Evolutionary conservation across 2,113 vertebrate species (phyloP).

Genomic region (Beaufortia kweichowensis): DNA sequence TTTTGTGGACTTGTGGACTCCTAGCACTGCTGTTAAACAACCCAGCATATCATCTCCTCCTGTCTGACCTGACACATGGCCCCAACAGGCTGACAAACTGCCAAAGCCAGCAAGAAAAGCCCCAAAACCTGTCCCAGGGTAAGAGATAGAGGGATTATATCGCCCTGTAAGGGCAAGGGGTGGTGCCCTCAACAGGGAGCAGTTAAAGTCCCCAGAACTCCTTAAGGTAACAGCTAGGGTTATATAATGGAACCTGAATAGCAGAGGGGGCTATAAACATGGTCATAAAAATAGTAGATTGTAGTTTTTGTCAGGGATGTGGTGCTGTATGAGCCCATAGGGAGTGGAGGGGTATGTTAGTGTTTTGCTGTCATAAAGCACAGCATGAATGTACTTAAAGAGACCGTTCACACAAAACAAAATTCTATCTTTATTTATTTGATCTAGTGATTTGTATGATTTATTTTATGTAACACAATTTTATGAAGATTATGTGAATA

Average conservation of each 20-base stretch:
- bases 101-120: conserved; percentile 77
- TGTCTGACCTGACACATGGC: conserved; percentile 84
- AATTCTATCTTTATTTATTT: too few species aligned
- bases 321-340: neutral
- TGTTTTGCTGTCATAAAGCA: neutral
- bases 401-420: too few species aligned
- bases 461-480: too few species aligned
- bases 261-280: neutral
- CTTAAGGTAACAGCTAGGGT: conserved; percentile 27
- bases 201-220: conserved; percentile 7
- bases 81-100: conserved; percentile 67
- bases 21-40: conserved; percentile 92
- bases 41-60: conserved; percentile 90
- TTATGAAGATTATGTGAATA: too few species aligned
- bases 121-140: conserved; percentile 79
- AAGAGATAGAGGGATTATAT: conserved; percentile 60
- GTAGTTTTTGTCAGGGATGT: neutral
- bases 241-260: neutral
- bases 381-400: conserved; percentile 2
- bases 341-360: neutral
- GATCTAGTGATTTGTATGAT: too few species aligned
- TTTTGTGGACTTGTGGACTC: conserved; percentile 63
- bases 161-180: conserved; percentile 18
- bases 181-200: neutral
- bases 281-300: neutral